Base-by-base conservation (phyloP, 2,888 invertebrate species). In the Drosophila pseudotalamancana region DNA sequence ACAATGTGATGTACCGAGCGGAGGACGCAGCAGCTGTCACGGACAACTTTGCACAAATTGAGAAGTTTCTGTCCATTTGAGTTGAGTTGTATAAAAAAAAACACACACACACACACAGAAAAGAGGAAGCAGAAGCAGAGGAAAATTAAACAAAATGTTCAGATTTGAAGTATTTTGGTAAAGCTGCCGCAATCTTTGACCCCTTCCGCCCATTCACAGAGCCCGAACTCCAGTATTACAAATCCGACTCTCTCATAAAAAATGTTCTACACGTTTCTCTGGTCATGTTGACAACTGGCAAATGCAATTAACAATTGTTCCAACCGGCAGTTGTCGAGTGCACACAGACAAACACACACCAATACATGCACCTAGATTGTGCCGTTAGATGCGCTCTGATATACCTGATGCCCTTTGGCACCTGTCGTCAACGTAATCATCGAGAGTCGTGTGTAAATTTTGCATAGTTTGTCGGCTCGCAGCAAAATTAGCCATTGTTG, bases 241-340 rank as follows among this genome's bases (percentile, higher is more conserved):
- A 40, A 25, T 43, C 43, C 6, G 18, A 8, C n/a, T n/a, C 29
- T 11, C 11, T 32, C 48, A 61, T 60, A 57, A 64, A 86, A 79
- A 79, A 76, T 77, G 65, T 69, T 46, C 49, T 45, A 80, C 74
- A 72, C 63, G 65, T 77, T 69, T 69, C 56, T 59, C 74, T 80
- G 81, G 81, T 43, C 82, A 67, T 84, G 80, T 80, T 81, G 80
- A 87, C 87, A 87, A 84, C 75, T 78, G 64, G 73, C 72, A 82
- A 89, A 88, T 89, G 89, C 85, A 88, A 88, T 88, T 88, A 89
- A 78, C 88, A 88, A 82, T 88, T 89, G 88, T 87, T 64, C 65
- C 70, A 61, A 63, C 54, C 43, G 64, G 59, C 40, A 77, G 63
- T 83, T 69, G 84, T 77, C 63, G 59, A 60, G 48, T 35, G 59